Evolutionary conservation across 2,888 invertebrate genomes (phyloP).

Genomic region (Mystacides longicornis): DNA sequence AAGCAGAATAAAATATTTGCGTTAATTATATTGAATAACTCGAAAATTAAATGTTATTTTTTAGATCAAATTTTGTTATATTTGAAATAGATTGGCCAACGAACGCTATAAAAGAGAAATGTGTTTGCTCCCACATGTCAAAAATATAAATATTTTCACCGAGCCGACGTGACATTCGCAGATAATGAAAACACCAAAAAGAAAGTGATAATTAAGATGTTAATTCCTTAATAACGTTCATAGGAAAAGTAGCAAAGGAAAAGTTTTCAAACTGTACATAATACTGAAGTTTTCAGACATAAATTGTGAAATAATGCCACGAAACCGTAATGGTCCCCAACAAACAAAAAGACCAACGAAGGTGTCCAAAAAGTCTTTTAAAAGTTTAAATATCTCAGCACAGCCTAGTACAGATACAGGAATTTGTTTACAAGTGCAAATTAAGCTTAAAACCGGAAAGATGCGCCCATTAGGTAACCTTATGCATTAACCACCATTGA

Average conservation of each 20-base stretch:
- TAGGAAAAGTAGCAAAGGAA: background rate
- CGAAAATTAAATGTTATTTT: too few species aligned
- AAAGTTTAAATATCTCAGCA: background rate
- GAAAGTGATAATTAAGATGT: background rate
- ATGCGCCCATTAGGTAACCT: constrained; percentile 23
- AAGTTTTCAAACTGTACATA: background rate
- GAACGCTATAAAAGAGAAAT: background rate
- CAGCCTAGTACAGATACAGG: background rate
- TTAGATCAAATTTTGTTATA: too few species aligned
- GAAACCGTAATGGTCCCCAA: constrained; percentile 9
- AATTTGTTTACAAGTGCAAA: background rate
- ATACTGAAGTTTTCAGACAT: background rate
- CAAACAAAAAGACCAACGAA: constrained; percentile 1
- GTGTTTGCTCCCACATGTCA: constrained; percentile 12
- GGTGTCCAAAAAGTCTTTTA: background rate
- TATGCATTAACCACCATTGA: constrained; percentile 24
- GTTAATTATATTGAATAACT: too few species aligned
- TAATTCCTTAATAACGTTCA: background rate
- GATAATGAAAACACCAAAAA: constrained; percentile 10
- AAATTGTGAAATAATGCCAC: constrained; percentile 13
- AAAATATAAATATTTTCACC: constrained; percentile 17
- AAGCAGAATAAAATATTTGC: constrained; percentile 6
- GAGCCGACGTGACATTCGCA: constrained; percentile 16
- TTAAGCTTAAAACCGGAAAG: constrained; percentile 17
- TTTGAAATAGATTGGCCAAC: background rate